Evolutionary conservation across 1,140 invertebrate species (phyloP).

Genomic region (Aphidius ervi): DNA sequence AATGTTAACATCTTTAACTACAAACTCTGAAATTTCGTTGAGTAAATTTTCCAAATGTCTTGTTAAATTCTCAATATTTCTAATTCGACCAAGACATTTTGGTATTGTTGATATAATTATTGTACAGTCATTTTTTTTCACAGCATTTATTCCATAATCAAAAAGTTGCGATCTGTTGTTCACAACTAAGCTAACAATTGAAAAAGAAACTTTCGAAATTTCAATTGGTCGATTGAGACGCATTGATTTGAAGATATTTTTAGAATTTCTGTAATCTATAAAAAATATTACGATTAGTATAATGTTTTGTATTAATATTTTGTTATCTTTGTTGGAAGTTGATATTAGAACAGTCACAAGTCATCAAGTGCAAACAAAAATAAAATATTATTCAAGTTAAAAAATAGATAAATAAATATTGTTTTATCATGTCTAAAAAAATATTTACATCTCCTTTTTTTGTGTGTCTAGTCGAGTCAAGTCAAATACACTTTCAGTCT

Average conservation of each 20-base stretch:
- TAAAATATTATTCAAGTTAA: no score
- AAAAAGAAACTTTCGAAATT: constrained; percentile 30
- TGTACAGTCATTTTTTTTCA: constrained; percentile 24
- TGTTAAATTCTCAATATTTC: constrained; percentile 26
- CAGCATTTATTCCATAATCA: constrained; percentile 40
- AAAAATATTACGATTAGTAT: constrained; percentile 7
- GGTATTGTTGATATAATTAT: constrained; percentile 37
- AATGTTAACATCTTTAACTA: constrained; percentile 23
- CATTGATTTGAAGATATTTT: constrained; percentile 31
- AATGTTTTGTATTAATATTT: no score
- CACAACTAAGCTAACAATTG: constrained; percentile 28
- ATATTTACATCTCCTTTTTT: background rate
- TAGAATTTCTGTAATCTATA: constrained; percentile 40
- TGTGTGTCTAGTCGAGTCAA: no score
- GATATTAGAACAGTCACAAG: no score
- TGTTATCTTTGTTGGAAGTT: no score
- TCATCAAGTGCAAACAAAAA: no score
- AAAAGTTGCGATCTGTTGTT: constrained; percentile 28
- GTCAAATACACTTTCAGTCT: no score
- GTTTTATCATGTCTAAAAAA: constrained; percentile 9
- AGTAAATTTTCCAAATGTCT: constrained; percentile 33
- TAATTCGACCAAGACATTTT: constrained; percentile 39
- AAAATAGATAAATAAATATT: background rate
- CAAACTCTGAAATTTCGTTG: constrained; percentile 36
- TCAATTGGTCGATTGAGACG: constrained; percentile 34